Evolutionary conservation across 2,797 vertebrate genomes (phyloP).

Genomic region (Premnoplex brunnescens): DNA sequence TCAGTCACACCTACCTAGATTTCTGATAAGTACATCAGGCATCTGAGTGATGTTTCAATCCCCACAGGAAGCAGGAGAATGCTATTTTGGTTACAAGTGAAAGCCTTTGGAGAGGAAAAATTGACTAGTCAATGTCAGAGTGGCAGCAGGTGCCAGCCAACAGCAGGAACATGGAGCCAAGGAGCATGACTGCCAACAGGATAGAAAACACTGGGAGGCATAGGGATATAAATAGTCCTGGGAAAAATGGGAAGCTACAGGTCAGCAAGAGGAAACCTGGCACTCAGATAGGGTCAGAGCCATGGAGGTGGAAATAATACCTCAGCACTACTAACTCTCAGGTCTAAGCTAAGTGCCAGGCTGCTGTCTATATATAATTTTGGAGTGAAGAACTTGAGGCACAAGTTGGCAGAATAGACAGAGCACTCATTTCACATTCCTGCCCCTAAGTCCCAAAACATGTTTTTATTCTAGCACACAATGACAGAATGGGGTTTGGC

Average conservation of each 20-base stretch:
- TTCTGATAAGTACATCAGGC: not conserved
- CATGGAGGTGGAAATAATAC: not conserved
- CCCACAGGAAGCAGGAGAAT: not conserved
- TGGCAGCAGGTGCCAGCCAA: not conserved
- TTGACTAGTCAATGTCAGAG: not conserved
- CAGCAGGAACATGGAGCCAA: not conserved
- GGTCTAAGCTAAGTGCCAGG: not conserved
- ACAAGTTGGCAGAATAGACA: not conserved
- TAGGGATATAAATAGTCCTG: not conserved
- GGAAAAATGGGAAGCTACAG: not conserved
- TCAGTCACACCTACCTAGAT: slow-evolving; percentile 14
- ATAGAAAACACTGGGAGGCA: not conserved
- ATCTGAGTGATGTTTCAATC: not conserved
- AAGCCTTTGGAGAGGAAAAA: not conserved
- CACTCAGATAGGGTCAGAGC: not conserved
- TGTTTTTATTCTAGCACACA: not conserved
- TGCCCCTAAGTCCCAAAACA: not conserved
- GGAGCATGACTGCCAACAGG: not conserved
- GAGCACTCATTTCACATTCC: not conserved
- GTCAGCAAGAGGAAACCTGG: not conserved
- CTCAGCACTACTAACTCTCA: not conserved
- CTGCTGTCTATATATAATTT: not conserved
- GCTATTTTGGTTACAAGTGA: not conserved
- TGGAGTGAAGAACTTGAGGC: not conserved
- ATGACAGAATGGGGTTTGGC: not conserved